phyloP scores from a whole-genome alignment of 2,113 vertebrate species.

The Cricetomys ansorgei region DNA sequence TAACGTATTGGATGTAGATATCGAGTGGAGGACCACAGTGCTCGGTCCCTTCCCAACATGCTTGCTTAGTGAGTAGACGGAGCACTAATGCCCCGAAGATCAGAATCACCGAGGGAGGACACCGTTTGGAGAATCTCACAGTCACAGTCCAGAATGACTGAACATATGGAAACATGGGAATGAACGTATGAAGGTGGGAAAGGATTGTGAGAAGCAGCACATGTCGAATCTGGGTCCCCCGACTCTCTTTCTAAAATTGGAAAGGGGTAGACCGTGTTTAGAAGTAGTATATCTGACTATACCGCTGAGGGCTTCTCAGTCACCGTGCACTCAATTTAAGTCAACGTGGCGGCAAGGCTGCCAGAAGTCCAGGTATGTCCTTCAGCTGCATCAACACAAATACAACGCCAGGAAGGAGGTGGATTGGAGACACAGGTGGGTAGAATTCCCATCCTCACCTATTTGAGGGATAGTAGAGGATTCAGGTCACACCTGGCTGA shows the following conservation, averaged over 20 bases:
- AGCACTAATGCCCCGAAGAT: neutral
- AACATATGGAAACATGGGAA: neutral
- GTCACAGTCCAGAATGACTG: slow-evolving; percentile 1
- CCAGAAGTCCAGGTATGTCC: neutral
- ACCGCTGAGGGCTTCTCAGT: slow-evolving; percentile 34
- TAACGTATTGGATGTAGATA: neutral
- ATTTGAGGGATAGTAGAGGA: neutral
- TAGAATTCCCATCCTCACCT: neutral
- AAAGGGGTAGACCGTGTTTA: neutral
- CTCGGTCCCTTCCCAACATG: neutral
- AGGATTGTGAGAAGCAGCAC: neutral
- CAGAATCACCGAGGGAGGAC: neutral
- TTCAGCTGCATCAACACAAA: slow-evolving; percentile 18
- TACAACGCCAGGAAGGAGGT: neutral
- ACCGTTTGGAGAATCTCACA: neutral
- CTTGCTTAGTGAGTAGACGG: neutral
- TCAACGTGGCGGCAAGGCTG: neutral
- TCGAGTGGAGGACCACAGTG: neutral
- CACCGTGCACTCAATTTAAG: neutral
- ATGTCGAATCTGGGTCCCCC: neutral
- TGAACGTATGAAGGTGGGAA: neutral
- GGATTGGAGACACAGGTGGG: neutral
- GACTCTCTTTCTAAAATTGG: slow-evolving; percentile 50
- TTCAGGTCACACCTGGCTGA: slow-evolving; percentile 25
- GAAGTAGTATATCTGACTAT: slow-evolving; percentile 9